Evolutionary conservation across 2,888 invertebrate species (phyloP).

Genomic region (Harpalus rubripes): DNA sequence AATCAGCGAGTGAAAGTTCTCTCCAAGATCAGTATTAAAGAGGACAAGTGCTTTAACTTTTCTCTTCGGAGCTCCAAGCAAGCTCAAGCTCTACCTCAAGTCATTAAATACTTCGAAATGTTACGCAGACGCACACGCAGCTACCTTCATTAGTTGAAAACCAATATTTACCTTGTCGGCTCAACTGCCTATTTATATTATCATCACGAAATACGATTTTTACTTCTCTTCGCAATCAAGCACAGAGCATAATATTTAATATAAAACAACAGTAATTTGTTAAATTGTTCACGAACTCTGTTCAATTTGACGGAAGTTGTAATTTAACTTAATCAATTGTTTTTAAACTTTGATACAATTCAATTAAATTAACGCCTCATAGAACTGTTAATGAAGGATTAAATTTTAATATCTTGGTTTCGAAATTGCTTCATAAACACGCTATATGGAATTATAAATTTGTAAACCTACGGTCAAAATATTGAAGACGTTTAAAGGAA

Average conservation of each 20-base stretch:
- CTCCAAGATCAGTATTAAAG: slow-evolving; percentile 32
- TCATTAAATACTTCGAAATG: slow-evolving; percentile 50
- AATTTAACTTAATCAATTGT: slow-evolving; percentile 33
- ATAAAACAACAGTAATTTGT: background rate
- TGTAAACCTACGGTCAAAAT: background rate
- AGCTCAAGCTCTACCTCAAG: background rate
- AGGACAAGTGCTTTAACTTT: slow-evolving; percentile 38
- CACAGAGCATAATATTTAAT: slow-evolving; percentile 18
- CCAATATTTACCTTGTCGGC: slow-evolving; percentile 40
- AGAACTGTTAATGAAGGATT: slow-evolving; percentile 39
- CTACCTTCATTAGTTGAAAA: slow-evolving; percentile 34
- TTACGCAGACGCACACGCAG: slow-evolving; percentile 11
- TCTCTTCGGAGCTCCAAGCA: background rate
- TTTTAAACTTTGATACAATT: slow-evolving; percentile 9
- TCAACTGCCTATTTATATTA: slow-evolving; percentile 38
- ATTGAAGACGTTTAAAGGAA: background rate
- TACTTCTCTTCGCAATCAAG: slow-evolving; percentile 17
- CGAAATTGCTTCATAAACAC: background rate
- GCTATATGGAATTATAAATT: background rate
- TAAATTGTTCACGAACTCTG: slow-evolving; percentile 19
- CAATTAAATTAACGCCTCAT: slow-evolving; percentile 17
- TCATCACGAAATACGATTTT: slow-evolving; percentile 37
- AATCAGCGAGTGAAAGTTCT: slow-evolving; percentile 40
- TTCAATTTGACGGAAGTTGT: slow-evolving; percentile 20
- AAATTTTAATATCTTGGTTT: background rate